A percentile compares a stretch with the other conserved stretches of the same genome.
These are phyloP conservation scores for Chelon auratus DNA, from an alignment of 2,797 vertebrate species.

Conservation along the genomic window DNA sequence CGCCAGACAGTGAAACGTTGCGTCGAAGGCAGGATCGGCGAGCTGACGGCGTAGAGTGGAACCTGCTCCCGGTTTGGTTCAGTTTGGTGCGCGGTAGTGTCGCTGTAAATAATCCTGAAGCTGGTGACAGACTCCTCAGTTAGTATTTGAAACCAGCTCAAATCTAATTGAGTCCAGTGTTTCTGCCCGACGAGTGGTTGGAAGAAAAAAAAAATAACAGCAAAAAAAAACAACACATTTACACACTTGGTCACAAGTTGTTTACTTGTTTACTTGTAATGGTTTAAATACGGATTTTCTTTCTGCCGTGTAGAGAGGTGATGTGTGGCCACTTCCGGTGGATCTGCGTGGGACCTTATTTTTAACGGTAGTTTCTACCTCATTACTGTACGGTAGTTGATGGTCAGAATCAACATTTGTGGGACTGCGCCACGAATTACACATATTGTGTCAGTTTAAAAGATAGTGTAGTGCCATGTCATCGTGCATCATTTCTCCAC, in stretches of 20 bases:
- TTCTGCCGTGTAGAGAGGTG: neutral
- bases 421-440: no score
- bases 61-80: conserved; percentile 1
- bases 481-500: no score
- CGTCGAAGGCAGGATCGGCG: neutral
- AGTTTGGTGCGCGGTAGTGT: conserved; percentile 1
- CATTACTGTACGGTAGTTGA: no score
- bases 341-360: no score
- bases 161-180: conserved; percentile 36
- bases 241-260: neutral
- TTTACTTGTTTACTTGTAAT: neutral
- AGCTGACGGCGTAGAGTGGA: conserved; percentile 7
- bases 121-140: conserved; percentile 10
- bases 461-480: no score
- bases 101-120: neutral
- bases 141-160: conserved; percentile 67
- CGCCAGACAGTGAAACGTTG: conserved; percentile 16
- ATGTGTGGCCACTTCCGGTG: no score
- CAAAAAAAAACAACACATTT: neutral
- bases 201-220: neutral
- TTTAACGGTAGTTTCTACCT: no score
- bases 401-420: no score
- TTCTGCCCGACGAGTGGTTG: conserved; percentile 2
- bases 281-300: conserved; percentile 24
- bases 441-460: no score